Conservation (phyloP, 1,140 invertebrate species). For the Sweltsa coloradensis region DNA sequence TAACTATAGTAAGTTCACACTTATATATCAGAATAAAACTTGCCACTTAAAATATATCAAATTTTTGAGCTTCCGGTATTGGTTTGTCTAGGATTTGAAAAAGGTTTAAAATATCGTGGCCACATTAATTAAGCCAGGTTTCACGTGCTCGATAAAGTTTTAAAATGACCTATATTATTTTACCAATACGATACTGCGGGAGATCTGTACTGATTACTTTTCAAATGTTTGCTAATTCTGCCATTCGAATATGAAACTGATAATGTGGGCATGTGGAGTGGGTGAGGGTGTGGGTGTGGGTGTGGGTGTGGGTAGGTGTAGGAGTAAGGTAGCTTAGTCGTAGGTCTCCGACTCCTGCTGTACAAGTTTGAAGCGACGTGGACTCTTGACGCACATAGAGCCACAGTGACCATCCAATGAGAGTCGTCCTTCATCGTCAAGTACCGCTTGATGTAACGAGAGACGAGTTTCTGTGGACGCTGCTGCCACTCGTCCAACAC, state of each 20-base stretch:
- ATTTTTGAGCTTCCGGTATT: no score
- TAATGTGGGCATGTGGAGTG: neutral
- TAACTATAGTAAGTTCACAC: no score
- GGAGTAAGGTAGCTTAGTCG: slow-evolving; percentile 44
- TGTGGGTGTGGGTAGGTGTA: neutral
- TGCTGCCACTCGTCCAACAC: slow-evolving; percentile 87
- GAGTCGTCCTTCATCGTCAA: slow-evolving; percentile 54
- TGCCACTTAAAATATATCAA: no score
- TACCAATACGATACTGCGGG: neutral
- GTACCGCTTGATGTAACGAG: slow-evolving; percentile 76
- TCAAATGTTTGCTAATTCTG: neutral
- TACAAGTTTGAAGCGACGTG: slow-evolving; percentile 72
- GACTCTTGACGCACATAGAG: slow-evolving; percentile 67
- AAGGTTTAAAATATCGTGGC: no score
- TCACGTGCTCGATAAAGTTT: no score
- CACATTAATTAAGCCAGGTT: no score
- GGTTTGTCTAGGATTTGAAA: no score
- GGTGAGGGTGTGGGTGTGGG: neutral
- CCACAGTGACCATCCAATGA: slow-evolving; percentile 54
- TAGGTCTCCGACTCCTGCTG: slow-evolving; percentile 83
- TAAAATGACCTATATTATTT: no score
- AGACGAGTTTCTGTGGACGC: slow-evolving; percentile 77
- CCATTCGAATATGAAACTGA: neutral
- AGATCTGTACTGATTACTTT: neutral
- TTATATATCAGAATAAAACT: no score